Percentiles rank a stretch among this genome's conserved stretches.
Conservation (phyloP, 2,888 invertebrate species). For the Furcula furcula region DNA sequence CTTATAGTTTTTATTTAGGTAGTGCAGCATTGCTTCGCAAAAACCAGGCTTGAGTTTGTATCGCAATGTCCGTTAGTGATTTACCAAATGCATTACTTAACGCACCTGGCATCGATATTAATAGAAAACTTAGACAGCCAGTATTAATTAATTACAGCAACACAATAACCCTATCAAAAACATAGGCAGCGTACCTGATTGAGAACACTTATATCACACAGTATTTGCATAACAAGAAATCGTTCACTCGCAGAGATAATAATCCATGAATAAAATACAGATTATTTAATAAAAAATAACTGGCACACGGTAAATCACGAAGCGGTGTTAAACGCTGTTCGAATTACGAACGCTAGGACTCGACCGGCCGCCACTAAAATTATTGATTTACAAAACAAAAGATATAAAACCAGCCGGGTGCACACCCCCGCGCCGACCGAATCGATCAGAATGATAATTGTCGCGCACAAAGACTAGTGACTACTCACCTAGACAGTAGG, state of each 20-base stretch:
- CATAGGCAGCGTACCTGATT: no score
- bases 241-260: no score
- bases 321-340: constrained; percentile 29
- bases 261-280: no score
- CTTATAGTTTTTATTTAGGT: no score
- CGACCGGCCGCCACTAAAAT: constrained; percentile 67
- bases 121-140: constrained; percentile 1
- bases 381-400: constrained; percentile 82
- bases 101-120: constrained; percentile 32
- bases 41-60: constrained; percentile 16
- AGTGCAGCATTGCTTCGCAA: no score
- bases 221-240: no score
- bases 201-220: no score
- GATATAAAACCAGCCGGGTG: constrained; percentile 75
- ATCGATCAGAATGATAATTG: constrained; percentile 81
- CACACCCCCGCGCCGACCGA: constrained; percentile 74
- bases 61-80: constrained; percentile 35
- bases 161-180: no score
- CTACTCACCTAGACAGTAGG: constrained; percentile 75
- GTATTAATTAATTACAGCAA: no score
- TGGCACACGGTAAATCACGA: constrained; percentile 7
- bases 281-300: no score
- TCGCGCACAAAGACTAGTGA: constrained; percentile 77
- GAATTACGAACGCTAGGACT: constrained; percentile 32
- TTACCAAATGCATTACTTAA: constrained; percentile 45